These are phyloP conservation scores for Danio jaintianensis DNA, from an alignment of 2,797 vertebrate species.

Conservation along the genomic window DNA sequence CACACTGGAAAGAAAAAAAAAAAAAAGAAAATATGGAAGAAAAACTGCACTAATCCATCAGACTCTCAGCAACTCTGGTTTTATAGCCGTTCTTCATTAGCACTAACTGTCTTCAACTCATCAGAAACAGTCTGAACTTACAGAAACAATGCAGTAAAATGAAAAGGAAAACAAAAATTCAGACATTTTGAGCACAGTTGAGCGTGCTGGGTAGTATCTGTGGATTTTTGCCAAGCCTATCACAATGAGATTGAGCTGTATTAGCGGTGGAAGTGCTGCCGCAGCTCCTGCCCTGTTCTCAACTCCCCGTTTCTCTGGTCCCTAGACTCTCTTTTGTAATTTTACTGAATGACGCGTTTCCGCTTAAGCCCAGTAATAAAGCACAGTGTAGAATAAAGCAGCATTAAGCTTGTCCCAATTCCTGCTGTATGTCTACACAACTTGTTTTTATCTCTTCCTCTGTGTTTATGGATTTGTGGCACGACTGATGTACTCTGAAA, in stretches of 20 bases:
- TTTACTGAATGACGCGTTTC: conserved; percentile 99
- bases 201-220: conserved; percentile 55
- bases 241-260: conserved; percentile 77
- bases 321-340: conserved; percentile 98
- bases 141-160: conserved; percentile 66
- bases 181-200: conserved; percentile 57
- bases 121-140: conserved; percentile 67
- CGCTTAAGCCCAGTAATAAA: conserved; percentile 99
- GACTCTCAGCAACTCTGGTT: conserved; percentile 51
- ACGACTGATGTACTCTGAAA: conserved; percentile 32
- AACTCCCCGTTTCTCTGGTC: conserved; percentile 92
- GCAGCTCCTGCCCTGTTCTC: conserved; percentile 88
- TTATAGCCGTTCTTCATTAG: conserved; percentile 62
- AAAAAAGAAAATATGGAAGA: conserved; percentile 59
- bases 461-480: conserved; percentile 39
- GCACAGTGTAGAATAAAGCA: conserved; percentile 97
- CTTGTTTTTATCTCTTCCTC: conserved; percentile 51
- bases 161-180: conserved; percentile 15
- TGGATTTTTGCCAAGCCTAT: conserved; percentile 63
- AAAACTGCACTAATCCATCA: conserved; percentile 78
- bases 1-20: conserved; percentile 62
- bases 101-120: conserved; percentile 52
- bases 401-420: conserved; percentile 54
- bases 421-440: conserved; percentile 55
- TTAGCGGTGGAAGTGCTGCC: conserved; percentile 82